phyloP scores from a whole-genome alignment of 2,888 invertebrate species.

The Panopea generosa region DNA sequence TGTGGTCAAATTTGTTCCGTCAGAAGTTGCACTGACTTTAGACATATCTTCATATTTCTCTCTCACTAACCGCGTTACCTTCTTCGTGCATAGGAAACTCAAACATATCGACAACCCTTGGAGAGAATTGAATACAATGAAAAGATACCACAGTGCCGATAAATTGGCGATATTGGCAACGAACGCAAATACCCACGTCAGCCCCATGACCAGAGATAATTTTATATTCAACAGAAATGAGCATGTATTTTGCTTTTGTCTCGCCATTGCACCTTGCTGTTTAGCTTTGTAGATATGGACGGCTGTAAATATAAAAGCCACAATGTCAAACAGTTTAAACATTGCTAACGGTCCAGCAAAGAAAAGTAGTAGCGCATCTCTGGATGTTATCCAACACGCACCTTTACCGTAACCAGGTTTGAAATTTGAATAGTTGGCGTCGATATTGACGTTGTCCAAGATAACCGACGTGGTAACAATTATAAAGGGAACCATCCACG shows the following conservation, averaged over 20 bases:
- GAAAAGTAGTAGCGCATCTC: constrained; percentile 86
- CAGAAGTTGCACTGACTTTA: background rate
- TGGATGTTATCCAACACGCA: constrained; percentile 87
- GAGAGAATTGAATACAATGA: constrained; percentile 85
- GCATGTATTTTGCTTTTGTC: constrained; percentile 47
- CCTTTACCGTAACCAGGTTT: constrained; percentile 86
- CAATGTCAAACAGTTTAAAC: constrained; percentile 86
- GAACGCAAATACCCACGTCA: constrained; percentile 86
- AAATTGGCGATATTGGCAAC: constrained; percentile 82
- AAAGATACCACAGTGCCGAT: constrained; percentile 85
- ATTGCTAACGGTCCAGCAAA: constrained; percentile 87
- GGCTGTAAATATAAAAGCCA: constrained; percentile 87
- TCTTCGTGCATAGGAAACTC: constrained; percentile 79
- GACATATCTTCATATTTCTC: constrained; percentile 41
- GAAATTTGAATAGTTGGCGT: constrained; percentile 58
- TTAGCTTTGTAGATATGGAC: constrained; percentile 85
- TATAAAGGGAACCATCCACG: constrained; percentile 84
- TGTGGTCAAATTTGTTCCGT: constrained; percentile 29
- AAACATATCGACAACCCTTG: constrained; percentile 88
- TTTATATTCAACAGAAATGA: constrained; percentile 70
- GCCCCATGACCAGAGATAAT: constrained; percentile 85
- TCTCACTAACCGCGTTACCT: constrained; percentile 65
- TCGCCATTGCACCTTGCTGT: constrained; percentile 43
- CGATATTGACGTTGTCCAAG: constrained; percentile 85
- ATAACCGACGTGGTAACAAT: constrained; percentile 84